phyloP scores from a whole-genome alignment of 2,113 vertebrate genomes.

The Aplodontia rufa region DNA sequence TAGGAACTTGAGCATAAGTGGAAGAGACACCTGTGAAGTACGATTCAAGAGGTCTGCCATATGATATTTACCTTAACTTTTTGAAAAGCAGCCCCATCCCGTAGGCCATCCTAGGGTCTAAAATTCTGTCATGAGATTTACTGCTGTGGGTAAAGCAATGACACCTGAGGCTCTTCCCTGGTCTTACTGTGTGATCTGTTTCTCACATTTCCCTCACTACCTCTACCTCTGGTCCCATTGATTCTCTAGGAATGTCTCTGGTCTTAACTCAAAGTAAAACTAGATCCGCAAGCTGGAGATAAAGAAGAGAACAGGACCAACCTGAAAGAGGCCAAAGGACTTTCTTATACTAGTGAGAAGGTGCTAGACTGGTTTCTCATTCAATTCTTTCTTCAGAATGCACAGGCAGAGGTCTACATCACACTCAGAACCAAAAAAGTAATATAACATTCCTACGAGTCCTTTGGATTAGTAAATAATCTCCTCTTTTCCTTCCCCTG shows the following conservation, averaged over 20 bases:
- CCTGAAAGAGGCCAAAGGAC: not conserved
- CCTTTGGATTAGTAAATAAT: not conserved
- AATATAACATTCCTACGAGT: not conserved
- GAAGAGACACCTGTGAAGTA: not conserved
- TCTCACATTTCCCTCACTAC: not conserved
- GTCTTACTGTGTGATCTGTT: not conserved
- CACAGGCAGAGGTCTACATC: not conserved
- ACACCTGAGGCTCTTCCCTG: not conserved
- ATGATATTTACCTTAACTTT: not conserved
- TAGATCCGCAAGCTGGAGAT: not conserved
- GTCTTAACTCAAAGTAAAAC: not conserved
- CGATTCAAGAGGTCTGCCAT: not conserved
- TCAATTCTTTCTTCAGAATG: not conserved
- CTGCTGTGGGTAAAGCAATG: not conserved
- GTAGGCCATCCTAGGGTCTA: not conserved
- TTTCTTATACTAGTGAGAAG: not conserved
- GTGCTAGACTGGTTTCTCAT: not conserved
- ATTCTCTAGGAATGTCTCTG: not conserved
- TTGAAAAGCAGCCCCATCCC: fast-evolving
- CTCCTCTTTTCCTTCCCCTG: not conserved
- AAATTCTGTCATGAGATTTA: not conserved
- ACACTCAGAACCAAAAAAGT: not conserved
- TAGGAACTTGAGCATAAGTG: not conserved
- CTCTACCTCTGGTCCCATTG: not conserved
- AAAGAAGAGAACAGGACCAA: not conserved